phyloP scores from a whole-genome alignment of 1,140 invertebrate genomes.

The silkworm (Bombyx mori) region DNA sequence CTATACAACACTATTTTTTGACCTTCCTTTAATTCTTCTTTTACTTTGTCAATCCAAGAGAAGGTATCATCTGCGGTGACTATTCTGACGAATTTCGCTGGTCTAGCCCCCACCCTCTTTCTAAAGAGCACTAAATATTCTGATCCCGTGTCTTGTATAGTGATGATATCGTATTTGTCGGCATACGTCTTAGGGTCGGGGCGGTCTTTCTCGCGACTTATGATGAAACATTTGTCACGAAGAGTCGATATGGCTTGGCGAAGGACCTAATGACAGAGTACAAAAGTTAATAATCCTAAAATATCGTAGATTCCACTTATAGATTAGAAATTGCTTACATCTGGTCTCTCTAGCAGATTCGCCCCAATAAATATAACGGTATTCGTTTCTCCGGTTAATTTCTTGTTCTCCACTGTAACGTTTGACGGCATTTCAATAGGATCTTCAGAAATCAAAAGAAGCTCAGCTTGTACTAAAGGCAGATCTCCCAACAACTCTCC shows the following conservation, averaged over 20 bases:
- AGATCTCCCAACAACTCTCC: constrained; percentile 73
- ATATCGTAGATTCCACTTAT: neutral
- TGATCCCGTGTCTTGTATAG: constrained; percentile 47
- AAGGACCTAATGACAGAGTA: constrained; percentile 33
- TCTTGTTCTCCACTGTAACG: constrained; percentile 75
- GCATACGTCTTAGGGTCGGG: constrained; percentile 38
- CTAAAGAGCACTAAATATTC: constrained; percentile 64
- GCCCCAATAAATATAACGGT: constrained; percentile 72
- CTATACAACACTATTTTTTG: constrained; percentile 73
- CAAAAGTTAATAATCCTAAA: too few species aligned
- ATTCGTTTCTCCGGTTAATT: constrained; percentile 72
- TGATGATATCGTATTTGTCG: constrained; percentile 55
- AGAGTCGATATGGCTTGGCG: constrained; percentile 47
- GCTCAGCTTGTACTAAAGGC: constrained; percentile 75
- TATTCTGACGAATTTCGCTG: constrained; percentile 57
- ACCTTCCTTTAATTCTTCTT: constrained; percentile 71
- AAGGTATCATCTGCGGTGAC: constrained; percentile 38
- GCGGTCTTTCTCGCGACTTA: constrained; percentile 60
- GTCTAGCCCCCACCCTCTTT: constrained; percentile 50
- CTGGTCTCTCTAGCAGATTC: constrained; percentile 48
- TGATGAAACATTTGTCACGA: constrained; percentile 66
- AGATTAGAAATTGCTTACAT: constrained; percentile 28
- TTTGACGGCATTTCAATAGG: constrained; percentile 60
- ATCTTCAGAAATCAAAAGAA: constrained; percentile 57
- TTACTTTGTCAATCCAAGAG: constrained; percentile 61